phyloP scores from a whole-genome alignment of 2,888 invertebrate species.

The Agelastica alni region DNA sequence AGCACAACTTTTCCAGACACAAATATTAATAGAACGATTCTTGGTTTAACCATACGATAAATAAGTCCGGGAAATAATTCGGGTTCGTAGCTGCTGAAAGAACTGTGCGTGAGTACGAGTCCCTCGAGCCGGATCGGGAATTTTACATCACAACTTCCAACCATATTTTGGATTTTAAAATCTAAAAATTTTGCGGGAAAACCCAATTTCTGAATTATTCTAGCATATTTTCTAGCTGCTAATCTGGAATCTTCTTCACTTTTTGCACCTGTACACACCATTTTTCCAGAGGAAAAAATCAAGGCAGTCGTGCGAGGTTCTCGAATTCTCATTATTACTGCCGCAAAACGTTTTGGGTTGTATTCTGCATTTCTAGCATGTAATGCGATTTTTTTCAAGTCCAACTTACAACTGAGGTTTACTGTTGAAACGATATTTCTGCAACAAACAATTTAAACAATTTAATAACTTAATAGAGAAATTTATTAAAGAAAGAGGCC shows the following conservation, averaged over 20 bases:
- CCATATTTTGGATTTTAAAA: conserved; percentile 86
- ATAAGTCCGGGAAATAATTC: conserved; percentile 84
- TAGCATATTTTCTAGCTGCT: conserved; percentile 77
- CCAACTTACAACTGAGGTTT: conserved; percentile 91
- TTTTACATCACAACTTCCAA: conserved; percentile 84
- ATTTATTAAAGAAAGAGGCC: too few species aligned
- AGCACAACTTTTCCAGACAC: conserved; percentile 85
- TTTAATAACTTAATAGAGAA: too few species aligned
- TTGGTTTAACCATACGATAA: conserved; percentile 81
- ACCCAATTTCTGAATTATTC: conserved; percentile 81
- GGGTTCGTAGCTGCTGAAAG: conserved; percentile 79
- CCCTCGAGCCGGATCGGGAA: conserved; percentile 74
- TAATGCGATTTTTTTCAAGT: conserved; percentile 94
- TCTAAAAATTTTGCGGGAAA: conserved; percentile 75
- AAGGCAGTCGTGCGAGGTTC: conserved; percentile 87
- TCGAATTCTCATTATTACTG: conserved; percentile 94
- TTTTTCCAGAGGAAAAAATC: conserved; percentile 84
- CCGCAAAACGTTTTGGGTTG: conserved; percentile 98
- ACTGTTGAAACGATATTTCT: conserved; percentile 99
- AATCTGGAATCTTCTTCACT: conserved; percentile 79
- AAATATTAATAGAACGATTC: conserved; percentile 81
- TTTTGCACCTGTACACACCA: conserved; percentile 87
- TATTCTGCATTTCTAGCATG: conserved; percentile 99
- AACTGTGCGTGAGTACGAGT: conserved; percentile 78
- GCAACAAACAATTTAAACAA: conserved; percentile 45